Evolutionary conservation across 2,888 invertebrate genomes (phyloP).

Genomic region (Carpatolechia fugitivella): DNA sequence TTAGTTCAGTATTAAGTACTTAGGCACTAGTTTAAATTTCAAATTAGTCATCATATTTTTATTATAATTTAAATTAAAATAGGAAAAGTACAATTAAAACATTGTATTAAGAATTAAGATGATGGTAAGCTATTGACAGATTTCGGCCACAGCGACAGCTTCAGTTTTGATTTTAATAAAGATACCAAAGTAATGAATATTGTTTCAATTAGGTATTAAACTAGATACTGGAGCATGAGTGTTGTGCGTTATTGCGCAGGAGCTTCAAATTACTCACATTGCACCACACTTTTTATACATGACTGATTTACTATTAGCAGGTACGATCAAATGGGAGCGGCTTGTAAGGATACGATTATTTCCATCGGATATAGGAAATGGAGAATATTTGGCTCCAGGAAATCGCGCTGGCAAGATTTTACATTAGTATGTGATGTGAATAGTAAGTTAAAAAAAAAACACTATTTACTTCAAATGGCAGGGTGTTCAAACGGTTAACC

Average conservation of each 20-base stretch:
- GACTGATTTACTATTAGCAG: neutral
- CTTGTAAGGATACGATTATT: neutral
- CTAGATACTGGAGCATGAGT: conserved; percentile 1
- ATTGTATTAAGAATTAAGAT: too few species aligned
- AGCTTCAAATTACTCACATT: neutral
- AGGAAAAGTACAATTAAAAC: too few species aligned
- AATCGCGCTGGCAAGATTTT: neutral
- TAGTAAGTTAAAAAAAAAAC: neutral
- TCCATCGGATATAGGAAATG: neutral
- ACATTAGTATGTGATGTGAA: too few species aligned
- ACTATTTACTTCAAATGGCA: neutral
- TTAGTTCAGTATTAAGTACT: too few species aligned
- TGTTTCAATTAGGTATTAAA: neutral
- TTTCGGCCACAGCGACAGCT: too few species aligned
- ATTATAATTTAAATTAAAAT: too few species aligned
- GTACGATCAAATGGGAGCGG: neutral
- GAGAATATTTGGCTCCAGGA: neutral
- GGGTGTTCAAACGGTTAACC: too few species aligned
- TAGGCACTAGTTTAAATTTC: too few species aligned
- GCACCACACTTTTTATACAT: neutral
- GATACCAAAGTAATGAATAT: neutral
- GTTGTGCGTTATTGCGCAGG: conserved; percentile 18
- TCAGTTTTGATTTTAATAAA: too few species aligned
- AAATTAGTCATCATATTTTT: too few species aligned
- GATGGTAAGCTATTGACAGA: too few species aligned